These are phyloP conservation scores for Corvus hawaiiensis DNA, from an alignment of 2,113 vertebrate genomes.

Conservation along the genomic window DNA sequence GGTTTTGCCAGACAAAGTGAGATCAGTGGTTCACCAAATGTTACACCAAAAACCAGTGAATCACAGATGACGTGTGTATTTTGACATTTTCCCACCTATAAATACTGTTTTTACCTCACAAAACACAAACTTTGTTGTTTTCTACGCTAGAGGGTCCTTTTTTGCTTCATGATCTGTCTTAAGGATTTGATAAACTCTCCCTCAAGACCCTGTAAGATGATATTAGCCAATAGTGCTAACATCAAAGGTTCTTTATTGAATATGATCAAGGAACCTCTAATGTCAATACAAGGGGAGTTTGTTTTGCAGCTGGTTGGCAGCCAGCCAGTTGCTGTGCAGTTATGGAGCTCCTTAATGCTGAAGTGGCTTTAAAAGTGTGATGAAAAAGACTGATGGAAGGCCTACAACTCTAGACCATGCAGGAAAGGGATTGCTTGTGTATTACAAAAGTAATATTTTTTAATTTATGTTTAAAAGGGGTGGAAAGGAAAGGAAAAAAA, in stretches of 20 bases:
- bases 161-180: background rate
- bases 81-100: background rate
- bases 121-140: background rate
- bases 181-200: background rate
- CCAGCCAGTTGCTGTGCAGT: background rate
- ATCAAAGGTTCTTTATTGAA: slow-evolving; percentile 49
- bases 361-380: slow-evolving; percentile 16
- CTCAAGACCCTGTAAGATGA: background rate
- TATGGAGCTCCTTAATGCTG: background rate
- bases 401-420: background rate
- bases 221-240: slow-evolving; percentile 7
- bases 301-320: slow-evolving; percentile 49
- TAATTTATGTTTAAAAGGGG: background rate
- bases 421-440: background rate
- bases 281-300: background rate
- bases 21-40: background rate
- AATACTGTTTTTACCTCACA: background rate
- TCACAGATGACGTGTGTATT: background rate
- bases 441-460: background rate
- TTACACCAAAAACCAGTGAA: background rate
- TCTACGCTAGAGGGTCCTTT: background rate
- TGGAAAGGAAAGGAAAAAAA: background rate
- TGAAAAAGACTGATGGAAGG: slow-evolving; percentile 27
- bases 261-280: slow-evolving; percentile 37
- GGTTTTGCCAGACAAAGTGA: background rate